Evolutionary conservation across 2,888 invertebrate species (phyloP), one percentile per base, ranked within the genome.

Genomic region (Eulithis testata): DNA sequence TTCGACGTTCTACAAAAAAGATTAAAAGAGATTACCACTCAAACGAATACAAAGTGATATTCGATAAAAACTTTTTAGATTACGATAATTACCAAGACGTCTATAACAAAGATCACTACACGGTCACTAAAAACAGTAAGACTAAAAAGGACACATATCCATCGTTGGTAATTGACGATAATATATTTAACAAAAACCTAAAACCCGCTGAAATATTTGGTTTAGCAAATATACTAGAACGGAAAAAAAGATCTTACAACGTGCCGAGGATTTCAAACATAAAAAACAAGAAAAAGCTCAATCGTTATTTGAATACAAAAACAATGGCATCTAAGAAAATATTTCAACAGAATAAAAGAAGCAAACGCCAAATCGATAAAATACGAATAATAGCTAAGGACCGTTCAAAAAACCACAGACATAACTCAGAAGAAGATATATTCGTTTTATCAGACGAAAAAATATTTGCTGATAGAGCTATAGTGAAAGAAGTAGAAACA

Each of bases 381-480:
- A 87, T 91, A 65, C 80, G 85, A 73, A 85, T 89, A 0, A 81
- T 87, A 45, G 85, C 88, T 3, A 81, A 80, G 53, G 88, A 88
- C 65, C 49, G 73, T 1, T 75, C 73, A 3, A 71, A 75, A 11
- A 62, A 65, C 11, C 70, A 66, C 8, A 79, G 71, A 52, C 53
- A 49, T n/a, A 73, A 79, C 31, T 84, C 87, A 0, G 81, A 81
- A 45, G 89, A 90, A 77, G 83, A 89, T 60, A 65, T 88, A 8
- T 87, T 82, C 68, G 59, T 87, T 37, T 74, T 87, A 3, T 86
- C 89, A 0, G 83, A 83, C 50, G 90, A 89, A 75, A 84, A 89
- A 54, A 6, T 87, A 11, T 82, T 81, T 58, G 80, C 85, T 12
- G 82, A 90, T 50, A 79, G 85, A 78, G 84, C 87, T 31, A 50